These are phyloP conservation scores for Philereme vetulata DNA, from an alignment of 2,888 invertebrate species.

Conservation along the genomic window DNA sequence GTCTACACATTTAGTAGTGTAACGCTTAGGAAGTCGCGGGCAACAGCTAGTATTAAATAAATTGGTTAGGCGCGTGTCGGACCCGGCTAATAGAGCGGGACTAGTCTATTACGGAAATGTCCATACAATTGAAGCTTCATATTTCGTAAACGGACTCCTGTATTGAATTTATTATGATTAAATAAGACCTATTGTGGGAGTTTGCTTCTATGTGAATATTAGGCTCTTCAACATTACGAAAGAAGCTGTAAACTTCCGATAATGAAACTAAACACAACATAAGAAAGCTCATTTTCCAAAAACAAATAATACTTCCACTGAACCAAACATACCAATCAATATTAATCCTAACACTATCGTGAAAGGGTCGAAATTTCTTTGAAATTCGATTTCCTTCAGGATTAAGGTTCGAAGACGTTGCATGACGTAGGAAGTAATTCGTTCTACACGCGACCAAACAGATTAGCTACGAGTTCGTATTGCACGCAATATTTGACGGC, in stretches of 20 bases:
- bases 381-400: constrained; percentile 2
- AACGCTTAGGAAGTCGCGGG: no score
- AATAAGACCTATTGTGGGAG: no score
- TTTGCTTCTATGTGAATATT: no score
- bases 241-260: constrained; percentile 1
- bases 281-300: constrained; percentile 16
- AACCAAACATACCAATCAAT: constrained; percentile 4
- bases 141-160: no score
- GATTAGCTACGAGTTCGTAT: constrained; percentile 20
- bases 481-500: constrained; percentile 24
- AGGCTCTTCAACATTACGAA: background rate
- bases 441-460: constrained; percentile 29
- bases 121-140: no score
- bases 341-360: constrained; percentile 2
- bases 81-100: no score
- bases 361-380: constrained; percentile 9
- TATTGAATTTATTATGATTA: no score
- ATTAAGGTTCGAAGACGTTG: constrained; percentile 21
- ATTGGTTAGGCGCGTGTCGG: no score
- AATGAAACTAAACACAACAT: constrained; percentile 3
- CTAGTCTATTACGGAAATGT: no score
- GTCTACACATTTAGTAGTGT: no score
- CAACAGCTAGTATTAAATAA: no score
- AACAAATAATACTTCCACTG: constrained; percentile 1
- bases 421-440: constrained; percentile 36